Evolutionary conservation across 2,888 invertebrate species (phyloP).

Genomic region (Drosophila infuscata): DNA sequence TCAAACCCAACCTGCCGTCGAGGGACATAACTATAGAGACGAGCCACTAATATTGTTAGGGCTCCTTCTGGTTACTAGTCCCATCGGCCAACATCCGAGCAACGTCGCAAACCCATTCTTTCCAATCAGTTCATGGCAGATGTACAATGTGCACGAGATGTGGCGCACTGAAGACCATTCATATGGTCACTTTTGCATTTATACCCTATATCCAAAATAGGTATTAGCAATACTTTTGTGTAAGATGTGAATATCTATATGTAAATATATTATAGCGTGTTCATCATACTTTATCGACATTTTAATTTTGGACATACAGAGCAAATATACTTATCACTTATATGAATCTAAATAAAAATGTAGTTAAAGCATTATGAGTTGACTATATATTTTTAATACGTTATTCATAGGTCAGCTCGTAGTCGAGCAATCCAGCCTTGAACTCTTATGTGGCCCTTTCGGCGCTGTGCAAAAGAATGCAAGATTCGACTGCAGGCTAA

Average conservation of each 20-base stretch:
- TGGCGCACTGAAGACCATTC: slow-evolving; percentile 40
- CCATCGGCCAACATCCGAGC: slow-evolving; percentile 29
- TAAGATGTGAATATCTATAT: background rate
- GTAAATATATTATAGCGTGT: background rate
- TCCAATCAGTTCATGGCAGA: slow-evolving; percentile 50
- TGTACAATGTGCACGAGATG: slow-evolving; percentile 37
- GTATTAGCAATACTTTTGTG: background rate
- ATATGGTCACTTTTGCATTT: slow-evolving; percentile 60
- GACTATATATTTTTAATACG: background rate
- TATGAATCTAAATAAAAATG: background rate
- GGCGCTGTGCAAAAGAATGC: slow-evolving; percentile 37
- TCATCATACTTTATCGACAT: background rate
- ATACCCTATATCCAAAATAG: slow-evolving; percentile 16
- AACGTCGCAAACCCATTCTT: slow-evolving; percentile 27
- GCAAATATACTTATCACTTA: background rate
- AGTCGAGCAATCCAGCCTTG: slow-evolving; percentile 19
- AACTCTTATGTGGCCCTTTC: slow-evolving; percentile 21
- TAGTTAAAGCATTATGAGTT: background rate
- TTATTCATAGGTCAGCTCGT: slow-evolving; percentile 12
- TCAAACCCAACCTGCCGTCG: slow-evolving; percentile 35
- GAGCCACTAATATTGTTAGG: slow-evolving; percentile 51
- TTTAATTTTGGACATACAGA: background rate
- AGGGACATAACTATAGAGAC: slow-evolving; percentile 34
- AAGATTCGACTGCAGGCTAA: slow-evolving; percentile 53
- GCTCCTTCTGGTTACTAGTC: slow-evolving; percentile 24